Conservation (phyloP, 1,140 invertebrate genomes). For the Pachypsylla venusta region DNA sequence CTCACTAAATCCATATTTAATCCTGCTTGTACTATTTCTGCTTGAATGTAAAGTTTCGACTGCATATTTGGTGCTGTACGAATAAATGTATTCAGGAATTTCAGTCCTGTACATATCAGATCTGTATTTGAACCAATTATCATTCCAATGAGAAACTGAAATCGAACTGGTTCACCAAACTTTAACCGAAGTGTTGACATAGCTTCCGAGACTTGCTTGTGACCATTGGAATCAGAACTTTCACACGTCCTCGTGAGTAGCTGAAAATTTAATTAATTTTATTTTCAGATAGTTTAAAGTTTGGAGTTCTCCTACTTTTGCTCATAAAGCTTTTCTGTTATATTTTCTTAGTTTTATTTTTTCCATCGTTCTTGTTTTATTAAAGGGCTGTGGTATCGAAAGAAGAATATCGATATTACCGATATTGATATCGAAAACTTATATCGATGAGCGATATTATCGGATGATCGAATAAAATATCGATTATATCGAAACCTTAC, state of each 20-base stretch:
- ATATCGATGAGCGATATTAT: too few species aligned
- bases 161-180: conserved; percentile 81
- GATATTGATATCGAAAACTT: too few species aligned
- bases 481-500: too few species aligned
- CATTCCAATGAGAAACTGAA: conserved; percentile 77
- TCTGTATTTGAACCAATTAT: conserved; percentile 53
- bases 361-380: too few species aligned
- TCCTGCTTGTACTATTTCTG: conserved; percentile 70
- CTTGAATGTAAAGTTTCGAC: conserved; percentile 72
- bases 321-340: too few species aligned
- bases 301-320: too few species aligned
- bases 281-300: too few species aligned
- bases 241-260: conserved; percentile 59
- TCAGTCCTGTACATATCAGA: conserved; percentile 62
- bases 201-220: conserved; percentile 72
- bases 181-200: conserved; percentile 71
- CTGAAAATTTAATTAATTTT: too few species aligned
- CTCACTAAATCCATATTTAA: conserved; percentile 52
- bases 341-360: too few species aligned
- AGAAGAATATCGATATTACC: too few species aligned
- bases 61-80: conserved; percentile 55
- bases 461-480: too few species aligned
- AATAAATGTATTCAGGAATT: conserved; percentile 70
- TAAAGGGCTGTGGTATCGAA: too few species aligned
- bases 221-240: conserved; percentile 45